Base-by-base conservation (phyloP, 2,797 vertebrate species). In the Pipistrellus nathusii region DNA sequence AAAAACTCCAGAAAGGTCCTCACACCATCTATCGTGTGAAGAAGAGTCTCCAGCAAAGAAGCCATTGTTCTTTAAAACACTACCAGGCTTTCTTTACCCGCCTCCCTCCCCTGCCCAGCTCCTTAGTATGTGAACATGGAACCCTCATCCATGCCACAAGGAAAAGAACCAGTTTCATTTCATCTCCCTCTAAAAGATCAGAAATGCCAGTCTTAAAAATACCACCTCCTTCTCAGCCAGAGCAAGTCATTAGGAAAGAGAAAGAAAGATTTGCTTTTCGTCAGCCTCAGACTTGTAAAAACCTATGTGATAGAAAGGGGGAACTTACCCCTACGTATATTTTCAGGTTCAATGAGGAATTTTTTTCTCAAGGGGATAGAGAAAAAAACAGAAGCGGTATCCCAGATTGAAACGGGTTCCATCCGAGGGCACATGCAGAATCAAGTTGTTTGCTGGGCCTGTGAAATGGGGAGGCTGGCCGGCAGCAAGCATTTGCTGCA, bases 361-460 rank as follows among this genome's bases (percentile, higher is more conserved):
- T 94, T 88, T 89, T 94, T 92, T 38, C 73, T 93, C 55, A 78
- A 82, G n/a, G 88, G 48, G 35, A n/a, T 41, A 76, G 53, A 55
- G 3, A 1, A 30, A 12, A 38, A 59, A 38, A 20, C 35, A 35
- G 68, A 72, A 82, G 68, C 44, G 25, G 5, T 68, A 27, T 27
- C 38, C 48, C 44, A 91, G 30, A 77, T 18, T 75, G 30, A 95
- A 94, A 69, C 59, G 15, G 32, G 41, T 57, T 66, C 32, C 59
- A 48, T 59, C 66, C 12, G 2, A 93, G 21, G 48, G n/a, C 64
- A 66, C 5, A 3, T 30, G 64, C 32, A 71, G 85, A 90, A 66
- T 85, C 69, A 57, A 30, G 11, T 25, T n/a, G 35, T 21, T 82
- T 4, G 8, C 89, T 90, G 68, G 38, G 87, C 35, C 62, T 71